Evolutionary conservation across 1,140 invertebrate species (phyloP), one percentile per base, ranked within the genome.

Genomic region (Drosophila equinoxialis): DNA sequence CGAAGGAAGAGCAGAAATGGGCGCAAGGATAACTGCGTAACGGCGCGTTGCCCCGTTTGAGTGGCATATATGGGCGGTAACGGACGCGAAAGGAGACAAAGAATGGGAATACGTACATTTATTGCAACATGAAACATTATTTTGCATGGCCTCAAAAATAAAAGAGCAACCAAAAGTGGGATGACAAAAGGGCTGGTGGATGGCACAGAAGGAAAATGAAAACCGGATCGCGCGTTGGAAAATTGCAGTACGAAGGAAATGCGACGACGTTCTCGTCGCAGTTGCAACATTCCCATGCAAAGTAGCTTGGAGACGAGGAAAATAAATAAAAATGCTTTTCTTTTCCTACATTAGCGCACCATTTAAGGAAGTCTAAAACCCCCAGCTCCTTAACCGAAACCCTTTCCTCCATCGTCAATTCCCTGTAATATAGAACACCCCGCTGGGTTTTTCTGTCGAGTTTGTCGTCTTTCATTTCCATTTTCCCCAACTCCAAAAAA

Each of bases 61-160:
- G 75, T 78, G 75, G 75, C 76, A 64, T 63, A 62, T 58, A 61
- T 63, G 74, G 68, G 59, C 37, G 75, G 74, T 17, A 71, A 41
- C 74, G 68, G 69, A 26, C 58, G 59, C 42, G 58, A 37, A 42
- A 59, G 62, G 33, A 13, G 35, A n/a, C 4, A n/a, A 42, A 41
- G 62, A 65, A 60, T 65, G 57, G 69, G 66, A 67, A 71, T 70
- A 61, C 80, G 85, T 89, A 89, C 84, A 89, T 89, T 89, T 89
- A 89, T 89, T 89, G 84, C 84, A 81, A 89, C 84, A 89, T 89
- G 86, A 89, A 89, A 89, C 84, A 89, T 89, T 89, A 89, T 89
- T 89, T 89, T 84, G 84, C 77, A 84, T 89, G 80, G 80, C 84
- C 77, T 89, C 84, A 89, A 89, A 89, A 74, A 81, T 67, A 79